These are phyloP conservation scores for Bombus impatiens DNA, from an alignment of 1,140 invertebrate species.

Conservation along the genomic window DNA sequence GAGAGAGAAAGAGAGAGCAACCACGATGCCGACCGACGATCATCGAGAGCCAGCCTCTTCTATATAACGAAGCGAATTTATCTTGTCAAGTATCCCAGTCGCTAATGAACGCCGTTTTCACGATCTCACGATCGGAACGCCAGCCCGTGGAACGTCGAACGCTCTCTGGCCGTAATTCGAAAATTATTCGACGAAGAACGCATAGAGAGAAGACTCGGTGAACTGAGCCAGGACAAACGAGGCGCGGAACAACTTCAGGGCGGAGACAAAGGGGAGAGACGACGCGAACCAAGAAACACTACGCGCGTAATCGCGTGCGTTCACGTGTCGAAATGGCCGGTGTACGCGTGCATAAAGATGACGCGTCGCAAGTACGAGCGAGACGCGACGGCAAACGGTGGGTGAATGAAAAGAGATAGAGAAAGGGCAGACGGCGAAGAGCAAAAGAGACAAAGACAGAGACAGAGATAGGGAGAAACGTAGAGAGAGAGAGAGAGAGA, in stretches of 20 bases:
- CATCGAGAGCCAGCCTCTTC: neutral
- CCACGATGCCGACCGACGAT: neutral
- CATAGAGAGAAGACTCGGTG: neutral
- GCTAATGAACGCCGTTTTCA: constrained; percentile 25
- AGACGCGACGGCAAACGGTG: neutral
- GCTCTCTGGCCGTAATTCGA: constrained; percentile 26
- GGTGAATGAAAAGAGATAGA: neutral
- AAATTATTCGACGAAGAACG: constrained; percentile 18
- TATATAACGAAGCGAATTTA: constrained; percentile 19
- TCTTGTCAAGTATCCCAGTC: neutral
- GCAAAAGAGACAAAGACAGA: neutral
- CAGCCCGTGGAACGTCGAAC: neutral
- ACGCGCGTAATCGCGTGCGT: constrained; percentile 29
- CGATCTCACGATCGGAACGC: neutral
- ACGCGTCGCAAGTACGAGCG: neutral
- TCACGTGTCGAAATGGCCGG: constrained; percentile 19
- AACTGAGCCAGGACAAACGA: neutral
- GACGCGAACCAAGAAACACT: neutral
- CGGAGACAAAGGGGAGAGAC: constrained; percentile 28
- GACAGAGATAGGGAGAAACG: neutral
- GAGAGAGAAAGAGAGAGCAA: too few species aligned
- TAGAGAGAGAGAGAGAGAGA: constrained; percentile 28
- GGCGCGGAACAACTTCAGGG: constrained; percentile 20
- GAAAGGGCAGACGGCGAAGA: neutral
- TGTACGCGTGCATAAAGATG: constrained; percentile 1